These are phyloP conservation scores for Eretmochelys imbricata DNA, from an alignment of 2,113 vertebrate genomes.

Conservation along the genomic window DNA sequence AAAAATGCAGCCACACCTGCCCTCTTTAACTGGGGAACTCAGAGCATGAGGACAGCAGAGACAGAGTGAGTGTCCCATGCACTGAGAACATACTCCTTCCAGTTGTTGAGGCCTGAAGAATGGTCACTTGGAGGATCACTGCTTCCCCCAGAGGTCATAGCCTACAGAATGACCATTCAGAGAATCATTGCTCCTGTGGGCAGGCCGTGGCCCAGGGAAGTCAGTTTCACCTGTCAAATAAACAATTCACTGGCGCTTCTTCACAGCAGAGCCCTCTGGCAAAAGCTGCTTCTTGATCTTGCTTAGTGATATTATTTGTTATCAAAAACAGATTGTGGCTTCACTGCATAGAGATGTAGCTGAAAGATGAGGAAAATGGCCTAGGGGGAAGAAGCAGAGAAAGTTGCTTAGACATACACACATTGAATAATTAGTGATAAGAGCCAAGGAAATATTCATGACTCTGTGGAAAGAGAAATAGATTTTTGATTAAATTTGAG, in stretches of 20 bases:
- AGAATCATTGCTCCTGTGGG: neutral
- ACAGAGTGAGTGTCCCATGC: neutral
- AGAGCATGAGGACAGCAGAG: neutral
- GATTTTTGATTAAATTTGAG: conserved; percentile 67
- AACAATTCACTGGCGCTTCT: neutral
- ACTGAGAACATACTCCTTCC: neutral
- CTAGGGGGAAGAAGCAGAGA: conserved; percentile 37
- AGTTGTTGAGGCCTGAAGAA: neutral
- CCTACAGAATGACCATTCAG: conserved; percentile 20
- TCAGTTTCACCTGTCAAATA: conserved; percentile 16
- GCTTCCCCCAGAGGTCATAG: neutral
- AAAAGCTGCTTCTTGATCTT: conserved; percentile 58
- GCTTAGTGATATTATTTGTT: conserved; percentile 50
- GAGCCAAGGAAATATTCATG: conserved; percentile 67
- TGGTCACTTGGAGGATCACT: neutral
- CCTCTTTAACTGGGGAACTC: neutral
- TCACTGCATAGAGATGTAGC: conserved; percentile 40
- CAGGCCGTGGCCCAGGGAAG: conserved; percentile 9
- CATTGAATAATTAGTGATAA: conserved; percentile 69
- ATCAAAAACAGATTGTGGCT: conserved; percentile 47
- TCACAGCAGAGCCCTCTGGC: neutral
- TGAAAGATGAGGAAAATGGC: conserved; percentile 42
- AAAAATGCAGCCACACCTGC: neutral
- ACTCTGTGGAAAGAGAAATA: conserved; percentile 65
- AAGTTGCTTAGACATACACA: conserved; percentile 46